Evolutionary conservation across 2,113 vertebrate species (phyloP), one percentile per base, ranked within the genome.

Genomic region (Narcine bancroftii): DNA sequence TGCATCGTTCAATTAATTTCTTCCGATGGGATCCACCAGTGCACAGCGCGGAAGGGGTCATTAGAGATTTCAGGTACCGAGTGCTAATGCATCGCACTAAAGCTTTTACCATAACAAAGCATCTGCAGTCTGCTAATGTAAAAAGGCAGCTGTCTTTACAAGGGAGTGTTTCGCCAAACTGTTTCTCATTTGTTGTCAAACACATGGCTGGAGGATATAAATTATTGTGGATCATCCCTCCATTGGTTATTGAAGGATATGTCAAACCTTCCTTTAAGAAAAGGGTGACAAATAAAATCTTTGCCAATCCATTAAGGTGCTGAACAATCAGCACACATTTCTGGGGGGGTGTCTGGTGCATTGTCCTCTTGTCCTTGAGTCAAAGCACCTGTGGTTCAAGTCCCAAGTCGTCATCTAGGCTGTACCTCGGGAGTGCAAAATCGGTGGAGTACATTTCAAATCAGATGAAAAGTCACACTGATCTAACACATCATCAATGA

Each of bases 1-100:
- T 87, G 53, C n/a, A 63, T 21, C 81, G 53, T 33, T 87, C 81
- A 87, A 63, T 87, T 87, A 87, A 87, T 87, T 60, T 87, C 81
- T 87, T 87, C 81, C 81, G 81, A 87, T 87, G 81, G 50, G n/a
- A 87, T 15, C n/a, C 33, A 33, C 81, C 53, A 60, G 77, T 45
- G 24, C 77, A 33, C 77, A 81, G 53, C 9, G 53, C n/a, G 19
- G 33, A 21, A 10, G 79, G 13, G 15, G 50, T 60, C 53, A 87
- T 87, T 60, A 7, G 81, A 56, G 81, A 63, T 87, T 87, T 60
- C 81, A 42, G 81, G 81, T 60, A 87, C 50, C 17, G 53, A 36
- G 81, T 60, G 33, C 56, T 85, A 60, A 85, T 85, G 53, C 36
- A 56, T 85, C 81, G 33, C 50, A 60, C n/a, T 85, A n/a, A 85